Evolutionary conservation across 2,113 vertebrate species (phyloP).

Genomic region (Oxyura jamaicensis): DNA sequence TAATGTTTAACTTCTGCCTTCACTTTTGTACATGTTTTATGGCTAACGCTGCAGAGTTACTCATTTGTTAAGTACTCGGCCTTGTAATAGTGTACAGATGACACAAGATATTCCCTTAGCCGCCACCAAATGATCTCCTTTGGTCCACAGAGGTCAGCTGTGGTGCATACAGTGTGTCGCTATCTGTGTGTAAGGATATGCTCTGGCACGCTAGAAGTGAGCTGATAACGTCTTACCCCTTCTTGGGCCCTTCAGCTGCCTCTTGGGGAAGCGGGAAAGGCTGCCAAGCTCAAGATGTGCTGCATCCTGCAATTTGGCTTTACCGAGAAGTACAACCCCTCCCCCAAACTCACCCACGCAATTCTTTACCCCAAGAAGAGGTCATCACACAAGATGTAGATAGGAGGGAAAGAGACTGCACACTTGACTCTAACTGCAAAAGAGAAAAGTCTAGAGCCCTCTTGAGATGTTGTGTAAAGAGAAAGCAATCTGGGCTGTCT

Average conservation of each 20-base stretch:
- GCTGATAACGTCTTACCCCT: conserved; percentile 69
- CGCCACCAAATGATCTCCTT: background rate
- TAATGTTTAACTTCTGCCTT: conserved; percentile 48
- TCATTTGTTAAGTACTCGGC: background rate
- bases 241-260: conserved; percentile 68
- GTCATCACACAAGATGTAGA: conserved; percentile 51
- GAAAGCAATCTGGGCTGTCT: conserved; percentile 65
- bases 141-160: background rate
- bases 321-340: conserved; percentile 66
- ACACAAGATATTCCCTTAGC: conserved; percentile 41
- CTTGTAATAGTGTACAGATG: background rate
- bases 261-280: conserved; percentile 61
- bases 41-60: background rate
- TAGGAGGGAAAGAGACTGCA: conserved; percentile 48
- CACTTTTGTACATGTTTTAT: background rate
- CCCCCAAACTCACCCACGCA: conserved; percentile 66
- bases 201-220: conserved; percentile 53
- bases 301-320: conserved; percentile 70
- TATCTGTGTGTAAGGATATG: conserved; percentile 24
- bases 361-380: conserved; percentile 67
- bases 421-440: conserved; percentile 44
- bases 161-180: conserved; percentile 5
- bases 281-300: conserved; percentile 75
- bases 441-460: conserved; percentile 44
- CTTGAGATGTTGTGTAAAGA: conserved; percentile 70